Evolutionary conservation across 2,113 vertebrate species (phyloP), one percentile per base, ranked within the genome.

Genomic region (Lynx canadensis): DNA sequence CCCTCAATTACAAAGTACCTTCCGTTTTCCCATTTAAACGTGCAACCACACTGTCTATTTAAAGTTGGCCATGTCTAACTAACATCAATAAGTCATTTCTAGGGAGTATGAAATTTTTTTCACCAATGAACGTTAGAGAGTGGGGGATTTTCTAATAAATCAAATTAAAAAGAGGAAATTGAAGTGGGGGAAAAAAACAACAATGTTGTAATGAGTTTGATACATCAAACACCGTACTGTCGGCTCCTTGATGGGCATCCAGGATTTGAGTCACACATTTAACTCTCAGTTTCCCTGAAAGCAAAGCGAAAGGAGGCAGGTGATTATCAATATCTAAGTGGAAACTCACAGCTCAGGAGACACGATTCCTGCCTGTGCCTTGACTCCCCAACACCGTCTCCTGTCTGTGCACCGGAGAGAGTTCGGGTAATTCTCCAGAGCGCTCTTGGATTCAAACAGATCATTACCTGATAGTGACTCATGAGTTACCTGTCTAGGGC

Each of bases 161-260:
- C 57, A 33, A 45, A 69, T 38, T 25, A 79, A 91, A 50, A 19
- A 66, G 15, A 87, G 23, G 14, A 48, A 45, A 31, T 31, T 78
- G 11, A 66, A 12, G 3, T 29, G 19, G n/a, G 3, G 50, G 16
- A 21, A 19, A 60, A 25, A 60, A 5, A 23, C 45, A 80, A 52
- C 5, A 55, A 21, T 15, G 25, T 69, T 41, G 19, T 4, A 6
- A 14, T 25, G 13, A 38, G 18, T 33, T 21, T 92, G 13, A 15
- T 23, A 9, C 4, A 33, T 23, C n/a, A n/a, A 79, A n/a, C 69
- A 69, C 11, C 8, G 25, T 5, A 41, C 8, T 15, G 29, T 45
- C 16, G 29, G 11, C 52, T 87, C 27, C 25, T 1, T 23, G 2
- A 25, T 0, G 1, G 8, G 7, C 27, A 27, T 13, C 66, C 19